These are phyloP conservation scores for Amphipyra berbera DNA, from an alignment of 2,888 invertebrate species.

Conservation along the genomic window DNA sequence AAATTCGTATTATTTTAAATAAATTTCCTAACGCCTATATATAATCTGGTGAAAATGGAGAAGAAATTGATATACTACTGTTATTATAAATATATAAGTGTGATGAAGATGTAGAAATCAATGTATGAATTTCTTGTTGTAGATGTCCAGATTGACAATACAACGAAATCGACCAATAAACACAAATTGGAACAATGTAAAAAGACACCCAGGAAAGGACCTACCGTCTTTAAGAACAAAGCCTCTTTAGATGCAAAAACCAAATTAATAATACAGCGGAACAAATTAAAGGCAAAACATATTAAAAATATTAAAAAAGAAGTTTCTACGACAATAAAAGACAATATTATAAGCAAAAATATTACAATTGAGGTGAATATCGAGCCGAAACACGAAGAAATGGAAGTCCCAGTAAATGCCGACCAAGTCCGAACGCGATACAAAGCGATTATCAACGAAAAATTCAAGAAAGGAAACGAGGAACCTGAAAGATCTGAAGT, in stretches of 20 bases:
- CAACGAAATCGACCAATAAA: conserved; percentile 37
- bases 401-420: conserved; percentile 23
- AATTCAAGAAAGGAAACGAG: conserved; percentile 38
- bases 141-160: conserved; percentile 59
- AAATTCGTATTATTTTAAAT: neutral
- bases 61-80: conserved; percentile 3
- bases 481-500: conserved; percentile 36
- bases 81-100: conserved; percentile 21
- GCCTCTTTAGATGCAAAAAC: conserved; percentile 26
- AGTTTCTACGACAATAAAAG: neutral
- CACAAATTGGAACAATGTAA: conserved; percentile 34
- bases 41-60: neutral
- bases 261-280: conserved; percentile 26
- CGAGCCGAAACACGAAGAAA: conserved; percentile 22
- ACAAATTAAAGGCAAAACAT: conserved; percentile 33
- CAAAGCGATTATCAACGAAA: conserved; percentile 42
- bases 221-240: conserved; percentile 41
- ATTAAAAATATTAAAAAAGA: conserved; percentile 4
- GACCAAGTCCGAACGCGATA: conserved; percentile 46
- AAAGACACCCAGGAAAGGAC: conserved; percentile 30
- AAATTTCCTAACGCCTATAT: neutral
- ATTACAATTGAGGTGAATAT: conserved; percentile 16
- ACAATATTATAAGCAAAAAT: conserved; percentile 1
- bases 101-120: conserved; percentile 38
- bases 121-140: conserved; percentile 59